Evolutionary conservation across 2,888 invertebrate genomes (phyloP).

Genomic region (Argyra leucocephala): DNA sequence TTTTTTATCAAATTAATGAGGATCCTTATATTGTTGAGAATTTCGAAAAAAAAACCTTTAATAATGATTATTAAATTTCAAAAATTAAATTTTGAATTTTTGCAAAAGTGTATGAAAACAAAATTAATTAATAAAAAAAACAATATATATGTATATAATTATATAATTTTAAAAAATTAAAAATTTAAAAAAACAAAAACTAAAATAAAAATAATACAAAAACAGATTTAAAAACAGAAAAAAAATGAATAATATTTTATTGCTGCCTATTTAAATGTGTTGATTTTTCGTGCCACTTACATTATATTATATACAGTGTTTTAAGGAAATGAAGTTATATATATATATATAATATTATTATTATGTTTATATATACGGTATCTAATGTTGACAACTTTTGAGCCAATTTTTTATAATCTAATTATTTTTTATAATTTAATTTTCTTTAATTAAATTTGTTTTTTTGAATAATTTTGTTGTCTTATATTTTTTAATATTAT

Average conservation of each 20-base stretch:
- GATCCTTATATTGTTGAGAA: no score
- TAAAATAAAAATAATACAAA: neutral
- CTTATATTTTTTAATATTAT: no score
- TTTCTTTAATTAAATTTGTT: no score
- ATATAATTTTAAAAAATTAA: neutral
- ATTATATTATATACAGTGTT: slow-evolving; percentile 6
- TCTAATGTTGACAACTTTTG: neutral
- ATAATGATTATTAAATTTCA: no score
- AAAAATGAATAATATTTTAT: neutral
- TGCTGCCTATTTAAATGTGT: slow-evolving; percentile 4
- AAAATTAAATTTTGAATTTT: slow-evolving; percentile 12
- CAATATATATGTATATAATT: no score
- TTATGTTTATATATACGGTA: neutral
- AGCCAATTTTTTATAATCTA: no score
- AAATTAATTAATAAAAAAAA: slow-evolving; percentile 13
- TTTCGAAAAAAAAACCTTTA: no score
- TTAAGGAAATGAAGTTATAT: neutral
- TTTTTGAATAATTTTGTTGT: no score
- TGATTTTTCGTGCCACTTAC: neutral
- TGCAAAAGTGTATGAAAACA: slow-evolving; percentile 15
- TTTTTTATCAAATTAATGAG: no score
- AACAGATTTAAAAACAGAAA: neutral
- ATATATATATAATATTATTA: neutral
- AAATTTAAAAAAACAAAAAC: neutral
- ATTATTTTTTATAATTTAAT: no score